phyloP scores from a whole-genome alignment of 2,113 vertebrate genomes.

The Oncorhynchus kisutch region DNA sequence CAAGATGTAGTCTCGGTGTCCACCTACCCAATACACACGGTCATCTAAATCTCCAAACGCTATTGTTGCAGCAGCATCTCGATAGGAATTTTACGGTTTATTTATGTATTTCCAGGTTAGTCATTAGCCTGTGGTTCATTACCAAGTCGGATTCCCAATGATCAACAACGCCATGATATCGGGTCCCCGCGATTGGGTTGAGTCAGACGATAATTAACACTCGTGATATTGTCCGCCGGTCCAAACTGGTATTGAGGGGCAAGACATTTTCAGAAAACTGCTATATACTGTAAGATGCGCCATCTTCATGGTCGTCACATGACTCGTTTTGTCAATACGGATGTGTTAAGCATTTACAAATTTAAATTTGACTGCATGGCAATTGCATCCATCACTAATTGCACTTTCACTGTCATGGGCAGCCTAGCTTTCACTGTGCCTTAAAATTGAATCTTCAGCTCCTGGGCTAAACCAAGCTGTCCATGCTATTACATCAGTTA shows the following conservation, averaged over 20 bases:
- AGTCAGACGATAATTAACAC: constrained; percentile 28
- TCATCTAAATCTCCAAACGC: constrained; percentile 33
- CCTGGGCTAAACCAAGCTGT: neutral
- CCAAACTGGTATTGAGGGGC: constrained; percentile 29
- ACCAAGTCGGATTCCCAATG: constrained; percentile 2
- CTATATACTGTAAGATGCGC: constrained; percentile 66
- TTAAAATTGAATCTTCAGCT: neutral
- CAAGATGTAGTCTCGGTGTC: constrained; percentile 72
- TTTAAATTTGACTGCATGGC: constrained; percentile 8
- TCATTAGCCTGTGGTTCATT: constrained; percentile 4
- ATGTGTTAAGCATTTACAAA: constrained; percentile 64
- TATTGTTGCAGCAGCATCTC: constrained; percentile 49
- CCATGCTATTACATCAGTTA: neutral
- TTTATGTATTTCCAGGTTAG: constrained; percentile 27
- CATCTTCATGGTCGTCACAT: constrained; percentile 67
- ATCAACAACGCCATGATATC: neutral
- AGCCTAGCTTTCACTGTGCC: neutral
- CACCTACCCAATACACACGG: constrained; percentile 58
- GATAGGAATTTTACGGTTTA: constrained; percentile 14
- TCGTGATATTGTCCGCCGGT: constrained; percentile 23
- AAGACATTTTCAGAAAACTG: constrained; percentile 46
- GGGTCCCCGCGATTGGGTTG: neutral
- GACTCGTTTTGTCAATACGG: constrained; percentile 71
- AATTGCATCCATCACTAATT: neutral
- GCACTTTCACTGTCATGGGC: neutral